Base-by-base conservation (phyloP, 2,797 vertebrate species). In the Dendrocincla fuliginosa region DNA sequence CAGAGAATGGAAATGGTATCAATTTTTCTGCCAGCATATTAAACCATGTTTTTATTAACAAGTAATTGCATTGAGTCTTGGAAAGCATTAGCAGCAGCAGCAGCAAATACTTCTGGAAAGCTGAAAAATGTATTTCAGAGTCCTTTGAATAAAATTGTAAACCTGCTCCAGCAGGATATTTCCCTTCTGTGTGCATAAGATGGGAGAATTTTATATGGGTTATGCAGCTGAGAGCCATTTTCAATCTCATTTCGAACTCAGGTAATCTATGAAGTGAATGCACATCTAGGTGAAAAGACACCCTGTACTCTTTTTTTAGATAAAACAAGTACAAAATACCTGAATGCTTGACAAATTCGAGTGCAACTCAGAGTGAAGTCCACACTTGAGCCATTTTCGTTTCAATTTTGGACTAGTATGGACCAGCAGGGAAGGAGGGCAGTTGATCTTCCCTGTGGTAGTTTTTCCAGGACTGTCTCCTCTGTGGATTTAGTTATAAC, bases 1-100 rank as follows among this genome's bases (percentile, higher is more conserved):
- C 78, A 95, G 84, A 97, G 82, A 93, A 76, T 96, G 80, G 90
- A 97, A 97, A 92, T 90, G 47, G 79, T 90, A 96, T 92, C 90
- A 97, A 68, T 96, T 98, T 95, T 97, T 95, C 89, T 96, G 91
- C 89, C 94, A 95, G 74, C 64, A 78, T 94, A 97, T 97, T 97
- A 96, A 97, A 98, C 92, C 79, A 77, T 91, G 84, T 94, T 97
- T 97, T 98, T 97, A 97, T 97, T 97, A 98, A 93, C 85, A 97
- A 89, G 89, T 96, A 96, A 97, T 97, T 97, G 89, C 81, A 76
- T 59, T 55, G 94, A 93, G 78, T 85, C 89, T 94, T 95, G 90
- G 84, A 97, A 97, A 94, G 85, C 37, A 78, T 70, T 81, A 87
- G 70, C 81, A 83, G 80, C 76, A 78, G 77, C 76, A 78, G 76